Percentiles rank a stretch among this genome's conserved stretches.
Evolutionary conservation across 1,140 invertebrate genomes (phyloP).

Genomic region (Heliconius nattereri): DNA sequence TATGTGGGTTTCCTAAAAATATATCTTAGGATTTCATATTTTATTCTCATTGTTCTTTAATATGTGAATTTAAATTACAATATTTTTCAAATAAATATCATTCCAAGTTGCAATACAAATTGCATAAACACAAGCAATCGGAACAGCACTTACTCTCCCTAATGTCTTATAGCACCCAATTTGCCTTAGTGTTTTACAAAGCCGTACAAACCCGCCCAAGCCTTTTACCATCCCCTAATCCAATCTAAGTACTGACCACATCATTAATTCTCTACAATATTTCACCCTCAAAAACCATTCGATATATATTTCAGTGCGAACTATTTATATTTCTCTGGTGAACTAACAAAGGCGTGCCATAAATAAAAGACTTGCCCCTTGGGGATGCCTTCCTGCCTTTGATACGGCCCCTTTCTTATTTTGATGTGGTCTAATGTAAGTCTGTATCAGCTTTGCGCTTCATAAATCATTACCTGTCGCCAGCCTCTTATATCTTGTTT

Average conservation of each 20-base stretch:
- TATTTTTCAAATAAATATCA: too few species aligned
- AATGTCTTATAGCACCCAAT: slow-evolving; percentile 44
- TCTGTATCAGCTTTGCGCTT: slow-evolving; percentile 65
- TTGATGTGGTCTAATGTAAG: slow-evolving; percentile 72
- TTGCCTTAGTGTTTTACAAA: slow-evolving; percentile 70
- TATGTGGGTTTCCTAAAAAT: too few species aligned
- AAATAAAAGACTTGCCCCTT: slow-evolving; percentile 71
- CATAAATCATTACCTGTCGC: slow-evolving; percentile 57
- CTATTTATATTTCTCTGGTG: slow-evolving; percentile 76
- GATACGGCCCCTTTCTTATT: slow-evolving; percentile 75
- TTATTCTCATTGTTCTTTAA: too few species aligned
- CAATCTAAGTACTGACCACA: slow-evolving; percentile 74
- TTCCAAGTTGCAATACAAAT: neutral
- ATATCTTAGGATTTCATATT: too few species aligned
- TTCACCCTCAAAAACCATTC: slow-evolving; percentile 70
- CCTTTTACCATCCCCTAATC: slow-evolving; percentile 72
- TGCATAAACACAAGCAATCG: slow-evolving; percentile 27
- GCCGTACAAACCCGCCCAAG: slow-evolving; percentile 57
- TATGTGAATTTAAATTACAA: too few species aligned
- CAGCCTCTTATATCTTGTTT: slow-evolving; percentile 28
- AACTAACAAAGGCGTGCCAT: slow-evolving; percentile 70
- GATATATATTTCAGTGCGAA: slow-evolving; percentile 75
- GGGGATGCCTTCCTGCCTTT: slow-evolving; percentile 74
- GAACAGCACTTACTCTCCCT: slow-evolving; percentile 46
- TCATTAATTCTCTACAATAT: slow-evolving; percentile 79